Evolutionary conservation across 2,888 invertebrate species (phyloP).

Genomic region (Euzetes globulus): DNA sequence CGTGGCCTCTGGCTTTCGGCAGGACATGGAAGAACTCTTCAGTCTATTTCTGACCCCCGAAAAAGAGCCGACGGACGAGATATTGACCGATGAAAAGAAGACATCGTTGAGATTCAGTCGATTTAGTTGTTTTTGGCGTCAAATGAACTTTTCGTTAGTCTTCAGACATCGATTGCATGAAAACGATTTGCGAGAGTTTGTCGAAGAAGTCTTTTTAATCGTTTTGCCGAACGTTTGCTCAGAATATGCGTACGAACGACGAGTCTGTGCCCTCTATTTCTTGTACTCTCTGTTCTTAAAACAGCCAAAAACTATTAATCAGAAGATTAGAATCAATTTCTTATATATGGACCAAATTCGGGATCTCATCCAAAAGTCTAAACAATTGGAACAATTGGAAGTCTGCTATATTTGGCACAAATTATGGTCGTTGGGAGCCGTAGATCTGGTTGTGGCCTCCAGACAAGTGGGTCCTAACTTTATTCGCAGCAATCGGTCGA

Average conservation of each 20-base stretch:
- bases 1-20: background rate
- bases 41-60: background rate
- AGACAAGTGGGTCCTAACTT: background rate
- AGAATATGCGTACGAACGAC: background rate
- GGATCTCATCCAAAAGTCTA: background rate
- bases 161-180: background rate
- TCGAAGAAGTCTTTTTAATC: background rate
- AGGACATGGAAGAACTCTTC: slow-evolving; percentile 5
- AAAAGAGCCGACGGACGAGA: background rate
- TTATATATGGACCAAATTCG: background rate
- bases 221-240: background rate
- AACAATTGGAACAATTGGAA: slow-evolving; percentile 12
- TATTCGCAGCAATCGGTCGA: background rate
- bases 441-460: slow-evolving; percentile 2
- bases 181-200: slow-evolving; percentile 1
- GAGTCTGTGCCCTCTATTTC: slow-evolving; percentile 5
- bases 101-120: background rate
- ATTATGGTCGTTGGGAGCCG: background rate
- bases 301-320: background rate
- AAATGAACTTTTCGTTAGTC: slow-evolving; percentile 5
- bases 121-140: background rate
- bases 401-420: slow-evolving; percentile 15
- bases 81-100: too few species aligned
- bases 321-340: slow-evolving; percentile 11
- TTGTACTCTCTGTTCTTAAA: slow-evolving; percentile 18